Evolutionary conservation across 2,113 vertebrate genomes (phyloP), one percentile per base, ranked within the genome.

Genomic region (Spizaetus ornatus): DNA sequence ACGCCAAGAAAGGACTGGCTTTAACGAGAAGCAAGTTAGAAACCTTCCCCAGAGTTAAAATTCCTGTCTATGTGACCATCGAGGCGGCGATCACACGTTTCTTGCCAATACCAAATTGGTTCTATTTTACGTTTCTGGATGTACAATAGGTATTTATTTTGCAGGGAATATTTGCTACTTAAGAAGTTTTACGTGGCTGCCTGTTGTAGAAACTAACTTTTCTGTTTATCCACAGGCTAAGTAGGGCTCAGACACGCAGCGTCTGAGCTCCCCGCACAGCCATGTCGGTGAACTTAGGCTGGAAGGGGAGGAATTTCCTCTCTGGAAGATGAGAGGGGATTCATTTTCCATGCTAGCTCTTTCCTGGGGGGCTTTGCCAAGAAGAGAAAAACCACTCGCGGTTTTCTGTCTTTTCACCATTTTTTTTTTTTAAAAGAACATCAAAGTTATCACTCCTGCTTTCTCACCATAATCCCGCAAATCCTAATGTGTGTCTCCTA

Each of bases 381-480:
- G 80, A 43, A 82, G 77, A 88, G 59, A 34, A 95, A 91, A 80
- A 42, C 0, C 19, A 66, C 43, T 91, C 0, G 0, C 3, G 1
- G 20, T 66, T 95, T 94, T 85, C 82, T 80, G 34, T 90, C 74
- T 92, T 96, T 93, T 91, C 61, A 53, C 85, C 11, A 4, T 45
- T 87, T 55, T 25, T 61, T 85, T 21, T 78, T 93, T 29, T 56
- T 26, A 15, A 11, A 48, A 82, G 34, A 82, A 82, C 91, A 88
- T 92, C 81, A 95, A 97, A 88, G 95, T 96, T 85, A 93, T 52
- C 86, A 83, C 77, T 93, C 93, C 93, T 94, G 59, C 93, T 97
- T 97, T 94, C 95, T 91, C 84, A 88, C 95, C 71, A 89, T 95
- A 96, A 97, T 95, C 91, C 95, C 38, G 7, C 93, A 97, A 95